Percentiles rank a stretch among this genome's conserved stretches.
phyloP scores from a whole-genome alignment of 2,113 vertebrate genomes.

The Neofelis nebulosa region DNA sequence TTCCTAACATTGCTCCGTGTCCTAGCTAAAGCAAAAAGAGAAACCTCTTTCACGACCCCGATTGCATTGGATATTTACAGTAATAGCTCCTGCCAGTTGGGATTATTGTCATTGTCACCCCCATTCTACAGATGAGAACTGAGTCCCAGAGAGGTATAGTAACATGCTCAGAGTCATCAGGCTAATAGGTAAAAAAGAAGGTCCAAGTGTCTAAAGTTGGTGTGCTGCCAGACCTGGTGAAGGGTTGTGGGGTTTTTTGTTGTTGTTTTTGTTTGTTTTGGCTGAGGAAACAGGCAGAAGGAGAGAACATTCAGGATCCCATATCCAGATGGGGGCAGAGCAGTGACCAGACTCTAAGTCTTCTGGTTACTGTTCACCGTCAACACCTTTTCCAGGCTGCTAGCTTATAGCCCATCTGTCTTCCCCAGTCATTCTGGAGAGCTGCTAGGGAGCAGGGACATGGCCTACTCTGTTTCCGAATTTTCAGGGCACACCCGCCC shows the following conservation, averaged over 20 bases:
- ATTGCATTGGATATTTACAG: neutral
- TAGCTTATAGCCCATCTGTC: neutral
- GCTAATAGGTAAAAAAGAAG: neutral
- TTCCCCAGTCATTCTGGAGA: neutral
- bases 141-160: neutral
- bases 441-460: neutral
- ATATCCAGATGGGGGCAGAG: neutral
- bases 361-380: neutral
- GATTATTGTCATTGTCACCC: neutral
- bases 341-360: neutral
- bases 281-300: neutral
- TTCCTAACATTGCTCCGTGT: neutral
- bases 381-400: neutral
- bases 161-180: constrained; percentile 37
- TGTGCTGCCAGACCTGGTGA: neutral
- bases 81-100: neutral
- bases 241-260: too few species aligned
- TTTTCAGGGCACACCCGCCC: neutral
- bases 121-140: constrained; percentile 42
- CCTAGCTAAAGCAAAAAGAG: neutral
- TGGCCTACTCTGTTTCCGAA: neutral
- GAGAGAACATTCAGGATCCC: neutral
- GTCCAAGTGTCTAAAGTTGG: neutral
- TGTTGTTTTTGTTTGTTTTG: neutral
- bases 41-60: neutral